phyloP scores from a whole-genome alignment of 2,888 invertebrate species.

The Palloptera scutellata region DNA sequence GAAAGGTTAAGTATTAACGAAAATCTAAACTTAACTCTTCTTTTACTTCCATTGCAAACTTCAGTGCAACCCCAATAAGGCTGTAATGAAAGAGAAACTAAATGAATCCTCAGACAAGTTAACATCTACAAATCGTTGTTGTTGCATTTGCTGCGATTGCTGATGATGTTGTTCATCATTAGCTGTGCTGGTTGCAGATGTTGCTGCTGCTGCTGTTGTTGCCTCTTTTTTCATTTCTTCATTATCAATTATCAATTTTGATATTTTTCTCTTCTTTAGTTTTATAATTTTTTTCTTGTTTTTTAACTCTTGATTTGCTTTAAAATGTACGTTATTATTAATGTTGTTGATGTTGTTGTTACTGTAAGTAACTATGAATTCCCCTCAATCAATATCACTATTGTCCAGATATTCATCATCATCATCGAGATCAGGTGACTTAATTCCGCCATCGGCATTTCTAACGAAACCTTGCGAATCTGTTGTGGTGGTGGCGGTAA shows the following conservation, averaged over 20 bases:
- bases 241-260: slow-evolving; percentile 3
- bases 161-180: slow-evolving; percentile 24
- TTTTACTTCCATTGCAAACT: background rate
- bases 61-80: slow-evolving; percentile 57
- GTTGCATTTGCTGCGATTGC: slow-evolving; percentile 26
- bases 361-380: slow-evolving; percentile 40
- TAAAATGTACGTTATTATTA: slow-evolving; percentile 6
- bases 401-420: slow-evolving; percentile 54
- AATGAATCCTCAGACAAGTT: slow-evolving; percentile 51
- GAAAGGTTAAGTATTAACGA: too few relatives aligned
- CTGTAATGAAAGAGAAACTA: slow-evolving; percentile 59
- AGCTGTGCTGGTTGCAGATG: slow-evolving; percentile 1
- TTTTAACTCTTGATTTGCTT: slow-evolving; percentile 10
- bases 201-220: slow-evolving; percentile 31
- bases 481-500: slow-evolving; percentile 32
- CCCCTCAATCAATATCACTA: slow-evolving; percentile 62
- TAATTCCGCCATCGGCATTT: slow-evolving; percentile 40
- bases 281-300: slow-evolving; percentile 17
- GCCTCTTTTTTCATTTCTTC: slow-evolving; percentile 26
- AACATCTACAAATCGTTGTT: slow-evolving; percentile 21
- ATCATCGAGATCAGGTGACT: slow-evolving; percentile 56
- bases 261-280: slow-evolving; percentile 14
- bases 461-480: slow-evolving; percentile 30
- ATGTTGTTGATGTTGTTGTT: slow-evolving; percentile 34
- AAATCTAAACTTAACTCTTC: background rate